phyloP scores from a whole-genome alignment of 2,797 vertebrate species.

The Sternotherus odoratus region DNA sequence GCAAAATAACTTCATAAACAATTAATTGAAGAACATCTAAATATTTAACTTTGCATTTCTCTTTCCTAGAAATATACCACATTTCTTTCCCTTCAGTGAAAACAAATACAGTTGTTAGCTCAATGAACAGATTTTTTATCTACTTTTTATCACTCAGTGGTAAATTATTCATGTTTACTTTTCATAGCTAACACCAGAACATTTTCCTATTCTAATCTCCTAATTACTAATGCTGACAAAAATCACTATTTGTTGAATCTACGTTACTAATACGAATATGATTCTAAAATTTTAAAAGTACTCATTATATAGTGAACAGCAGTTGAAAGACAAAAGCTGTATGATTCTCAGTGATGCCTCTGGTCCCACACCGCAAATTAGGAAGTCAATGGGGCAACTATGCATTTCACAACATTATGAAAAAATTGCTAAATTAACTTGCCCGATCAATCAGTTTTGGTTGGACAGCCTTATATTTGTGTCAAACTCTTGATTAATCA shows the following conservation, averaged over 20 bases:
- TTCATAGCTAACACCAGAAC: not conserved
- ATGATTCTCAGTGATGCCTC: not conserved
- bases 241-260: not conserved
- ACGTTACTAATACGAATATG: not conserved
- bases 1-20: not conserved
- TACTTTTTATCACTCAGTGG: not conserved
- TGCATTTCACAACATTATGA: not conserved
- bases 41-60: not conserved
- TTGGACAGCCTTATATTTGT: not conserved
- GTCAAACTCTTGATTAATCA: not conserved
- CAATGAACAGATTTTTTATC: too few relatives aligned
- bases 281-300: not conserved
- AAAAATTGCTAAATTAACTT: not conserved
- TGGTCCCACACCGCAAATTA: not conserved
- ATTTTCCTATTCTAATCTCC: not conserved
- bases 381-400: not conserved
- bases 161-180: not conserved
- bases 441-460: not conserved
- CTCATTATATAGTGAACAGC: not conserved
- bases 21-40: not conserved
- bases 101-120: not conserved
- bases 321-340: not conserved
- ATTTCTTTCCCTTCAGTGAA: not conserved
- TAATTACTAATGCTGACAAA: not conserved
- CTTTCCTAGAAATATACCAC: not conserved